Evolutionary conservation across 2,797 vertebrate species (phyloP).

Genomic region (Garrulus glandarius): DNA sequence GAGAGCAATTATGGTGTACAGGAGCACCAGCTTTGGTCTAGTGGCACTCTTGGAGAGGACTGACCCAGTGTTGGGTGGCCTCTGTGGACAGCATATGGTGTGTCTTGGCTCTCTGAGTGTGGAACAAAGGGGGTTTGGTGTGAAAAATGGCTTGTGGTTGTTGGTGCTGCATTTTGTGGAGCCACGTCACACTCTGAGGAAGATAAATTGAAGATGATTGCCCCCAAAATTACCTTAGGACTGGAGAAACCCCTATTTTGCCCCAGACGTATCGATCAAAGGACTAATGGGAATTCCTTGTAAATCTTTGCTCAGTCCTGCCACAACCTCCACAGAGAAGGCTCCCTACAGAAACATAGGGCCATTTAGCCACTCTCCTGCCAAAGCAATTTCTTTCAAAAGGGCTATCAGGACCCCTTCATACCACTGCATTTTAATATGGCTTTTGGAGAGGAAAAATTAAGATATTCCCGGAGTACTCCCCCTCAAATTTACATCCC

Average conservation of each 20-base stretch:
- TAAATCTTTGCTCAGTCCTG: neutral
- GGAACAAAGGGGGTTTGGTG: fast-evolving
- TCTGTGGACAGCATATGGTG: fast-evolving
- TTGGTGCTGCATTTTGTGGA: neutral
- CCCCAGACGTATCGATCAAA: fast-evolving
- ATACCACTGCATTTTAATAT: neutral
- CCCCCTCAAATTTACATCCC: neutral
- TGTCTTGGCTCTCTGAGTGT: too few species aligned
- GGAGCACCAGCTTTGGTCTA: neutral
- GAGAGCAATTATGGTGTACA: neutral
- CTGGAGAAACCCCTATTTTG: fast-evolving
- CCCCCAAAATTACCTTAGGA: neutral
- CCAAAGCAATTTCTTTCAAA: neutral
- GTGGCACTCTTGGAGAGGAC: too few species aligned
- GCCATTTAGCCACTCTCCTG: neutral
- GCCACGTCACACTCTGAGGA: neutral
- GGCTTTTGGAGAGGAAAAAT: neutral
- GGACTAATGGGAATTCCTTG: neutral
- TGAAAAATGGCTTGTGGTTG: fast-evolving
- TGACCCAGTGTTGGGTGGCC: fast-evolving
- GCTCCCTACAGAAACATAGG: neutral
- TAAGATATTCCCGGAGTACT: neutral
- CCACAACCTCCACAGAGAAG: neutral
- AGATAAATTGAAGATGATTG: neutral
- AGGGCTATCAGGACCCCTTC: neutral